A percentile compares a stretch with the other conserved stretches of the same genome.
phyloP scores from a whole-genome alignment of 2,797 vertebrate genomes.

The Pipistrellus pygmaeus region DNA sequence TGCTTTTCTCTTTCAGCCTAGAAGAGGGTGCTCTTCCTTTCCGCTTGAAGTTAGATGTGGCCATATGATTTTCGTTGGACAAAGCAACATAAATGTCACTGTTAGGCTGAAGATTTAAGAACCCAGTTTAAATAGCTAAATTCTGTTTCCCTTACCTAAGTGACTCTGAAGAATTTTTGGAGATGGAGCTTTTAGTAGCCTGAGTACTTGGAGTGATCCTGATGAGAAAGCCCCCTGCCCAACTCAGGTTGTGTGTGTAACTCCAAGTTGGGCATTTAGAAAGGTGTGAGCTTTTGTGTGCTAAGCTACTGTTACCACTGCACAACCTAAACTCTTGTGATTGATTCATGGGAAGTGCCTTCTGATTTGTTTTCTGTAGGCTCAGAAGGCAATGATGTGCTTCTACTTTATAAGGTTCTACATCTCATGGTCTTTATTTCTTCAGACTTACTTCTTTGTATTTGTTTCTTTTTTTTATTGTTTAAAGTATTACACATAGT shows the following conservation, averaged over 20 bases:
- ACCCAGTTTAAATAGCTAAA: neutral
- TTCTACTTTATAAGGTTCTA: neutral
- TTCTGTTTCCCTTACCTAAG: neutral
- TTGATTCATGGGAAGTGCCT: neutral
- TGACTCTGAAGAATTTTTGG: neutral
- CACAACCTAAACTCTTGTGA: neutral
- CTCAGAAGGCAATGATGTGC: neutral
- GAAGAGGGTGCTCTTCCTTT: neutral
- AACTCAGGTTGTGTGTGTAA: neutral
- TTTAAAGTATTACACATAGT: too few relatives aligned
- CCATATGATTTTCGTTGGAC: neutral
- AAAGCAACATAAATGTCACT: neutral
- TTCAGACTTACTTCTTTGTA: neutral
- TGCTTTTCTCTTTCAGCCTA: neutral
- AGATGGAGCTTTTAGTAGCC: neutral
- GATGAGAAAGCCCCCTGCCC: neutral
- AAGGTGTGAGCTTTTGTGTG: neutral
- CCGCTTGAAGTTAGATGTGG: neutral
- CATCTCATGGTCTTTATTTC: neutral
- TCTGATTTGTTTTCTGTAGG: neutral
- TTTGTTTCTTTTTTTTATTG: neutral
- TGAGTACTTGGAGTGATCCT: neutral
- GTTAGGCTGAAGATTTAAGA: slow-evolving; percentile 4
- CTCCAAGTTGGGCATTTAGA: neutral
- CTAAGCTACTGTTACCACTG: neutral